Base-by-base conservation (phyloP, 1,140 invertebrate species). In the Drosophila carrolli region DNA sequence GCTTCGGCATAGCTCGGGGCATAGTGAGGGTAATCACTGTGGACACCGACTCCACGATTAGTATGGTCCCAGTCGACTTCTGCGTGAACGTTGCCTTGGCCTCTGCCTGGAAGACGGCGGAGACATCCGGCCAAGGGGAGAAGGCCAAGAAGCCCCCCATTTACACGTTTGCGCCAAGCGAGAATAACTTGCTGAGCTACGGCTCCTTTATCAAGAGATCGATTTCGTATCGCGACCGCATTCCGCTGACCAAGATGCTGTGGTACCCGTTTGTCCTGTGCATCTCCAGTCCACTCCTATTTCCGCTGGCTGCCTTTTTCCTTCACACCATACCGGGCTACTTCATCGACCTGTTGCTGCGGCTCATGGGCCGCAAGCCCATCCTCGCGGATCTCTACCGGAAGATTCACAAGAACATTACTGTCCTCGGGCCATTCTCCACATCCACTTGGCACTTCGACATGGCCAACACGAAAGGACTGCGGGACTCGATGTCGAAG, bases 61-160 rank as follows among this genome's bases (percentile, higher is more conserved):
- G 29, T 76, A 92, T 97, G 11, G 95, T 98, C n/a, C 97, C 97
- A 0, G 96, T 97, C 3, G 97, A 98, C 91, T 94, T 95, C 78
- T 95, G 95, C 38, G 95, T 96, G 7, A 97, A 97, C 80, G 94
- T 95, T 2, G 93, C 96, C 56, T 95, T 98, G 41, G 95, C 95
- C 4, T 93, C 94, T 27, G 96, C 96, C 0, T 97, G 96, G 94
- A 95, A 75, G 96, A 94, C 94, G 2, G 93, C 93, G 1, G 8
- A n/a, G 38, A 40, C 10, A 5, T 10, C 37, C 9, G n/a, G 4
- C 2, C 5, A n/a, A 8, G 5, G 3, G 0, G 13, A 2, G 2
- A 11, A 11, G 16, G 7, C 27, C 8, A 19, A 7, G 3, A 29
- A n/a, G 1, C 93, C 93, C 13, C 90, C 94, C 2, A 95, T 96